Evolutionary conservation across 2,797 vertebrate species (phyloP), one percentile per base, ranked within the genome.

Genomic region (Pipistrellus nathusii): DNA sequence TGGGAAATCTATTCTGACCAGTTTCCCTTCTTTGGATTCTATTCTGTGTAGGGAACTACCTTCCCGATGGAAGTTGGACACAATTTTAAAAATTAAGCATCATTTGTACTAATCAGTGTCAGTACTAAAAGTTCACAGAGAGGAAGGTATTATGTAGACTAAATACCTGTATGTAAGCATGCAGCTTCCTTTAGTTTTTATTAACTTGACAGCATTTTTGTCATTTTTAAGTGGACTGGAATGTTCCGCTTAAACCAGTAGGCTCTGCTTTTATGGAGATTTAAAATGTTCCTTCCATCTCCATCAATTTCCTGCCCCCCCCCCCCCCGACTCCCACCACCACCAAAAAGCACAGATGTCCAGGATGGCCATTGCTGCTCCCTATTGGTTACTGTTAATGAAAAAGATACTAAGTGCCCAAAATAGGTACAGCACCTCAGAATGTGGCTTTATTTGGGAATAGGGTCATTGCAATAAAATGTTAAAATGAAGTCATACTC

Each of bases 141-240:
- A 93, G 11, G 59, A 48, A 35, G 3, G 18, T 84, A 84, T 96
- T 78, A 82, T n/a, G 14, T 84, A 68, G 32, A 73, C n/a, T 76
- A 66, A 64, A 81, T 76, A 71, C 66, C n/a, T 83, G 14, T 18
- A 68, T 88, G 41, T 83, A 69, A 94, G 44, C 27, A 87, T 30
- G n/a, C 5, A 90, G 25, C 23, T 18, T 69, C 18, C 51, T 94
- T 73, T 78, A 77, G 57, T 25, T 87, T 90, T 68, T 86, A 68
- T 91, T 90, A 91, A 82, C 85, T 95, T 75, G 84, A 90, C 88
- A 73, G 48, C 2, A 38, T 69, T 91, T 94, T 94, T 93, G 72
- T 48, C 30, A 64, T 92, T 82, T 93, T 92, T 87, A 89, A 89
- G 23, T 69, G 55, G 81, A 88, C 20, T 53, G 69, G 71, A 80